Evolutionary conservation across 2,113 vertebrate species (phyloP), one percentile per base, ranked within the genome.

Genomic region (Psilopogon haemacephalus): DNA sequence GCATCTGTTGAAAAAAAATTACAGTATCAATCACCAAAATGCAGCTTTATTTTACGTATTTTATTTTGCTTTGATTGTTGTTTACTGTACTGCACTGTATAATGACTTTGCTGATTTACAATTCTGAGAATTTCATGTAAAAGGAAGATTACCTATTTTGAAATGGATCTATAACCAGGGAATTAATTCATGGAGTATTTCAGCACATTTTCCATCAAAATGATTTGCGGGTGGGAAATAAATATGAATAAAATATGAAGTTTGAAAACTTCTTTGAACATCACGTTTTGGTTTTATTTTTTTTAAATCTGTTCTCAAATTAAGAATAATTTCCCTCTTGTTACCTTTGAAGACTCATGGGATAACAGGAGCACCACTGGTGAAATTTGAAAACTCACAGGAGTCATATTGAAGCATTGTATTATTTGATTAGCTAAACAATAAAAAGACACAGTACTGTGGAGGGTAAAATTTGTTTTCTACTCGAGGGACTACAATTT

Each of bases 11-110:
- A 84, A 94, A 84, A 93, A 89, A 93, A 90, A 86, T 82, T 86
- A 64, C 69, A 48, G 42, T 80, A 95, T 93, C 75, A 95, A 60
- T 93, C 75, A 94, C 50, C 48, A 89, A 18, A 81, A 91, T 69
- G 35, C 17, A 56, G 28, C 8, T 30, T 63, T 8, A 17, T 58
- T 54, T 37, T 11, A 24, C 26, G 23, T 12, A 50, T 21, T 40
- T 42, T 18, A 48, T 56, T 84, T 84, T 74, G 16, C 9, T 94
- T 91, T 83, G 55, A 81, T 81, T 88, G 19, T 88, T 94, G 28
- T 86, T 71, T 88, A 75, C 52, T 65, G 24, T 65, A 75, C 13
- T 71, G 37, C 18, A 74, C n/a, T 84, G 46, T 68, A 12, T 77
- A 78, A 55, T 63, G 17, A 12, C 3, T 94, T 95, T 94, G 54